Evolutionary conservation across 2,113 vertebrate species (phyloP).

Genomic region (Pseudopodoces humilis): DNA sequence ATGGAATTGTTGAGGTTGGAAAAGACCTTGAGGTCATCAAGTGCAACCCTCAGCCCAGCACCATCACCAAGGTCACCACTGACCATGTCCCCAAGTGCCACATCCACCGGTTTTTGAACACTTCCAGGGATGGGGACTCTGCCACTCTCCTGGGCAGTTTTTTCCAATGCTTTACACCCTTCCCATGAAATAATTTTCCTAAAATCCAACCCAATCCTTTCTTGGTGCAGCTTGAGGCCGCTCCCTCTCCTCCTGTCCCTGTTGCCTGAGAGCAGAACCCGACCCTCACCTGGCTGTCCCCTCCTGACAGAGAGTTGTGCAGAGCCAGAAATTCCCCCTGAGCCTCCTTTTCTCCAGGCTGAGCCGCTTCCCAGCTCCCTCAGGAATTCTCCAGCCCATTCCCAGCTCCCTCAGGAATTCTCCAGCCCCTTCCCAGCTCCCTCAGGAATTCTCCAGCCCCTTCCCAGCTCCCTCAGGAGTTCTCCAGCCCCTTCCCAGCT

Average conservation of each 20-base stretch:
- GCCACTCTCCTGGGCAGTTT: neutral
- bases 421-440: no score
- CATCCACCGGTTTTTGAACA: neutral
- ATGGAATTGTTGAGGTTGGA: neutral
- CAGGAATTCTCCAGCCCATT: no score
- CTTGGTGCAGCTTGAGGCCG: fast-evolving
- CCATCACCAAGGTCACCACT: neutral
- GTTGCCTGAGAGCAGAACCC: neutral
- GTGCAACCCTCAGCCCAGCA: neutral
- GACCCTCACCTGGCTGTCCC: fast-evolving
- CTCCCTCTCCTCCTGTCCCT: neutral
- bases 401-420: no score
- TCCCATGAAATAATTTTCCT: neutral
- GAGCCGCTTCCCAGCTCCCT: neutral
- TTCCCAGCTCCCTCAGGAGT: neutral
- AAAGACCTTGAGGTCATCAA: neutral
- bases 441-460: neutral
- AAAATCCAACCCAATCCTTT: neutral
- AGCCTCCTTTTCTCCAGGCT: neutral
- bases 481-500: neutral
- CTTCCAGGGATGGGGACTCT: neutral
- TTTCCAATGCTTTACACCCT: neutral
- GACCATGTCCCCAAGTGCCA: neutral
- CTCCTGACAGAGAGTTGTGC: neutral
- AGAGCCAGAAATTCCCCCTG: neutral